Evolutionary conservation across 2,888 invertebrate genomes (phyloP), one percentile per base, ranked within the genome.

Genomic region (Junonia oenone): DNA sequence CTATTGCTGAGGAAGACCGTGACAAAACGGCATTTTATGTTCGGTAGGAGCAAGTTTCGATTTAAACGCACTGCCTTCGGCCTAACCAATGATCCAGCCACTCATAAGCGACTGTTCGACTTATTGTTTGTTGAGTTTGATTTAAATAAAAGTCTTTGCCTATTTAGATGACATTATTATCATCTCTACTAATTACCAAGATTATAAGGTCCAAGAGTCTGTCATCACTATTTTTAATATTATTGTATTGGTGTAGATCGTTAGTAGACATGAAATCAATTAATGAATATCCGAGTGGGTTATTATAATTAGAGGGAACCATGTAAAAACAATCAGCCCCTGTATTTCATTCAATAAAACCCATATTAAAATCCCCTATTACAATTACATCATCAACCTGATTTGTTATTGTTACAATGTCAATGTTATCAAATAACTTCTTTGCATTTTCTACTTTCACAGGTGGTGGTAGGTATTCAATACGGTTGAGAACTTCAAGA

Each of bases 361-460:
- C 46, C 9, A 62, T 13, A 40, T 63, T 62, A 19, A 65, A 65
- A 38, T 62, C 59, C 8, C 62, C 61, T 1, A 64, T 5, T 14
- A 62, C 45, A 6, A 64, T 47, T 8, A 58, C 37, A 6, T 58
- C 51, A 22, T 63, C 63, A 6, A 49, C 14, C 26, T 56, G 31
- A 14, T 47, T 45, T 8, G 58, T 49, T 2, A 58, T 45, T 8
- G 58, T 49, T 2, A 58, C 45, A 31, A 45, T 14, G 13, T 49
- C 31, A 8, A 53, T 27, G 9, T 45, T 54, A 6, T 56, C 33
- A 5, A 62, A 45, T 27, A 59, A 62, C 1, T 17, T 14, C 2
- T 15, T 31, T 6, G 56, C 13, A 9, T 8, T 17, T 8, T 58
- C 55, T 22, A 43, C 19, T 38, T 49, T 50, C 4, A 58, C 56